Evolutionary conservation across 2,797 vertebrate species (phyloP).

Genomic region (Rhyacichthys aspro): DNA sequence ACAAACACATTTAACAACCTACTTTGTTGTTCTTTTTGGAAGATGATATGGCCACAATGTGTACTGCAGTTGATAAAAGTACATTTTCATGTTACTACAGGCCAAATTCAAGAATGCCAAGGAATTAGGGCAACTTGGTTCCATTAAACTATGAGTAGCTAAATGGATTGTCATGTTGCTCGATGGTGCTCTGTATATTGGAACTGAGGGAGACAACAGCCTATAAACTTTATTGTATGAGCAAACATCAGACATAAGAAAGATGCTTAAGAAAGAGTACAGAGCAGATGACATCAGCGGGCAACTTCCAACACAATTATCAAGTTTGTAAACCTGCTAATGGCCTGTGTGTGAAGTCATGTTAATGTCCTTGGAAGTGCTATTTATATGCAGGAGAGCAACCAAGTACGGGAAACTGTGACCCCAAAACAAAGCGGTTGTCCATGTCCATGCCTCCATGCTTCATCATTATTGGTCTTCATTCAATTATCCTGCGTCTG

Average conservation of each 20-base stretch:
- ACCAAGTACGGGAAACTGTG: not conserved
- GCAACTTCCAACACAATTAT: constrained; percentile 21
- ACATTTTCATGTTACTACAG: no score
- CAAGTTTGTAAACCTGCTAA: not conserved
- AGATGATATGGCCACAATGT: constrained; percentile 3
- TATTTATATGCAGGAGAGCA: constrained; percentile 19
- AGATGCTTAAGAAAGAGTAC: no score
- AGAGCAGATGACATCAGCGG: constrained; percentile 13
- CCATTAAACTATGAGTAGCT: constrained; percentile 54
- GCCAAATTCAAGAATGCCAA: no score
- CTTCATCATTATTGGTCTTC: constrained; percentile 64
- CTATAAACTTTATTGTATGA: constrained; percentile 11
- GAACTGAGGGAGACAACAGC: constrained; percentile 2
- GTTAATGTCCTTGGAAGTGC: constrained; percentile 14
- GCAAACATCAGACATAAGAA: no score
- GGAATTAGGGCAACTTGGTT: constrained; percentile 46
- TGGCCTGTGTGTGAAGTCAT: constrained; percentile 6
- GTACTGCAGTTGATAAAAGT: no score
- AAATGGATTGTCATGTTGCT: no score
- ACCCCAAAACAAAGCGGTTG: constrained; percentile 42
- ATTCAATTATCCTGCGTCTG: constrained; percentile 69
- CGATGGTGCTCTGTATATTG: constrained; percentile 50
- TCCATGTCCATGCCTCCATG: constrained; percentile 43
- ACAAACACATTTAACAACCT: no score
- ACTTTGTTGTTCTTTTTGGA: no score